Evolutionary conservation across 92 coral and sea anemone species (phyloP).

Genomic region (Siderastrea siderea): DNA sequence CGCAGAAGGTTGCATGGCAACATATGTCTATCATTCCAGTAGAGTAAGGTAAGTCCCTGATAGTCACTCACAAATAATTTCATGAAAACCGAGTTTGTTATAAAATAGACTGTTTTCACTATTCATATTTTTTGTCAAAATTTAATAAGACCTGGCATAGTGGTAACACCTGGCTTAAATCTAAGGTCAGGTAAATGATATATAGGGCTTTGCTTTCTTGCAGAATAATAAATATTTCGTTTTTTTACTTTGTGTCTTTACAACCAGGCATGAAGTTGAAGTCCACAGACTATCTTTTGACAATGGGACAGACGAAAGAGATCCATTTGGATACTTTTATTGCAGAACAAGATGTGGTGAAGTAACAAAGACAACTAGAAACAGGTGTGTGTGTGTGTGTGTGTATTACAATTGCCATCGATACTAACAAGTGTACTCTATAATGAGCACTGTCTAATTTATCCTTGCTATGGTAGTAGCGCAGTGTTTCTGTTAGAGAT

Average conservation of each 20-base stretch:
- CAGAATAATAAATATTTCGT: neutral
- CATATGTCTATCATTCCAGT: constrained; percentile 40
- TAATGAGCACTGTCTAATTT: neutral
- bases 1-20: constrained; percentile 30
- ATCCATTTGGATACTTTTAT: constrained; percentile 64
- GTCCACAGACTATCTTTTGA: constrained; percentile 44
- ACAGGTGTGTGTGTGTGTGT: constrained; percentile 60
- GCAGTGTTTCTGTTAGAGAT: too few species aligned
- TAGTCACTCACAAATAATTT: neutral
- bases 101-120: too few species aligned
- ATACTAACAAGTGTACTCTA: neutral
- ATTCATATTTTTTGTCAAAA: too few species aligned
- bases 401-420: neutral
- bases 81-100: neutral
- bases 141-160: too few species aligned
- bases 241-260: too few species aligned
- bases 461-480: neutral
- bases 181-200: neutral
- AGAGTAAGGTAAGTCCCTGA: constrained; percentile 34
- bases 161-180: too few species aligned
- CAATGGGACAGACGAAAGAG: constrained; percentile 51
- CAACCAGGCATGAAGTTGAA: constrained; percentile 62
- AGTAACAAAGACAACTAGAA: constrained; percentile 67
- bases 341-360: constrained; percentile 70
- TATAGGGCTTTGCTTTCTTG: neutral